Percentiles rank a stretch among this genome's conserved stretches.
phyloP scores from a whole-genome alignment of 2,797 vertebrate species.

The Orientallactaga sibirica region DNA sequence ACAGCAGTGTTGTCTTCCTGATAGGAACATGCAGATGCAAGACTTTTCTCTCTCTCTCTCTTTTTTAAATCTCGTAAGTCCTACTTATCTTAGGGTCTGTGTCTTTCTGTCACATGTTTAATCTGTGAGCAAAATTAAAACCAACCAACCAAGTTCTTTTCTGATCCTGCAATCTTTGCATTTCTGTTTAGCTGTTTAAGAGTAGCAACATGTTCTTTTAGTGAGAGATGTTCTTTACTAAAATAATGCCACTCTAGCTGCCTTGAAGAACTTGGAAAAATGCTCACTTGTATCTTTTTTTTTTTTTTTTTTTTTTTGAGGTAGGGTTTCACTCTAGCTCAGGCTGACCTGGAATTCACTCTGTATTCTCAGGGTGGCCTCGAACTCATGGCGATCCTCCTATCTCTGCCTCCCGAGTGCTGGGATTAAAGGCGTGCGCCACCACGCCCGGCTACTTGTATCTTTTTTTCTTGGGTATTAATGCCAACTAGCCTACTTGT shows the following conservation, averaged over 20 bases:
- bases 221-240: constrained; percentile 55
- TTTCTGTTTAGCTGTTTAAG: constrained; percentile 48
- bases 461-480: constrained; percentile 21
- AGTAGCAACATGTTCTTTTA: constrained; percentile 43
- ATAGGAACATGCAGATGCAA: background rate
- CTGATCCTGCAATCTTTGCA: constrained; percentile 3
- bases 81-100: constrained; percentile 39
- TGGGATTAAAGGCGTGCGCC: too few relatives aligned
- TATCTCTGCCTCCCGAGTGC: too few relatives aligned
- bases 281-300: background rate
- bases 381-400: too few relatives aligned
- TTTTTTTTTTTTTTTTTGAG: constrained; percentile 8
- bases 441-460: too few relatives aligned
- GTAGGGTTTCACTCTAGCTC: too few relatives aligned
- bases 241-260: constrained; percentile 15
- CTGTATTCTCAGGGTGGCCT: too few relatives aligned
- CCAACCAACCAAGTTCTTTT: background rate
- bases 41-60: background rate
- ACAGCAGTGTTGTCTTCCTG: background rate
- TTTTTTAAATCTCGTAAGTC: background rate
- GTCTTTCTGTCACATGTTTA: background rate
- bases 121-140: constrained; percentile 37
- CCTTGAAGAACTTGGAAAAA: background rate
- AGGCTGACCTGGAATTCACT: too few relatives aligned
- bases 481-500: background rate